Evolutionary conservation across 2,797 vertebrate genomes (phyloP).

Genomic region (Crenuchus spilurus): DNA sequence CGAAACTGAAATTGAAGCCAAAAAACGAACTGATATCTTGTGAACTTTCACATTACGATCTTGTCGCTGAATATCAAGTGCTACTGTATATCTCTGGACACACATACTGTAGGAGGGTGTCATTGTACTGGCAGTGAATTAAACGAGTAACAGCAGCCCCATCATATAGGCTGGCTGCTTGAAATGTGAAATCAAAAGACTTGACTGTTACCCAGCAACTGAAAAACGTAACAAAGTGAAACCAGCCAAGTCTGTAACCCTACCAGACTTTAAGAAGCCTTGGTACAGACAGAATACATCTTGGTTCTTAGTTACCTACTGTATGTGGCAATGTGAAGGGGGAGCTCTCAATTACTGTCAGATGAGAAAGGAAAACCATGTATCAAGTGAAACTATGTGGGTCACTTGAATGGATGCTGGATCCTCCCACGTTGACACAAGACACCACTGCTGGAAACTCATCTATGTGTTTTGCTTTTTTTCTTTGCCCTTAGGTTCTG

Average conservation of each 20-base stretch:
- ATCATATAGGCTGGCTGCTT: slow-evolving; percentile 6
- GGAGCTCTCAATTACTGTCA: slow-evolving; percentile 54
- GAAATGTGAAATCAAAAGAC: slow-evolving; percentile 10
- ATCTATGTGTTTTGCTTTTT: slow-evolving; percentile 30
- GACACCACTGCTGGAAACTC: slow-evolving; percentile 47
- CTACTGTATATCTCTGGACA: slow-evolving; percentile 53
- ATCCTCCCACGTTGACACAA: slow-evolving; percentile 46
- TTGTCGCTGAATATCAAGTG: slow-evolving; percentile 58
- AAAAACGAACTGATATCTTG: slow-evolving; percentile 51
- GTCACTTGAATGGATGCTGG: slow-evolving; percentile 46
- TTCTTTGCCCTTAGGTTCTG: slow-evolving; percentile 21
- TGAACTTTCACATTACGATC: slow-evolving; percentile 61
- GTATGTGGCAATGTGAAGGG: slow-evolving; percentile 46
- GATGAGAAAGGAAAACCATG: slow-evolving; percentile 45
- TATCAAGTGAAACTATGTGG: slow-evolving; percentile 59
- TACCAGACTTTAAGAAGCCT: slow-evolving; percentile 1
- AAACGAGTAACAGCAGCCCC: slow-evolving; percentile 20
- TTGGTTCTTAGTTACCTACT: slow-evolving; percentile 52
- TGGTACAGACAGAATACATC: slow-evolving; percentile 24
- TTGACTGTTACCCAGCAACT: slow-evolving; percentile 24
- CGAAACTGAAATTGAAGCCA: slow-evolving; percentile 46
- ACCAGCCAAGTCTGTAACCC: neutral
- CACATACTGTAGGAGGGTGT: slow-evolving; percentile 41
- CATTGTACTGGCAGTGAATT: slow-evolving; percentile 43
- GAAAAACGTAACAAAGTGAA: neutral